These are phyloP conservation scores for Marisa cornuarietis DNA, from an alignment of 1,140 invertebrate species.

Conservation along the genomic window DNA sequence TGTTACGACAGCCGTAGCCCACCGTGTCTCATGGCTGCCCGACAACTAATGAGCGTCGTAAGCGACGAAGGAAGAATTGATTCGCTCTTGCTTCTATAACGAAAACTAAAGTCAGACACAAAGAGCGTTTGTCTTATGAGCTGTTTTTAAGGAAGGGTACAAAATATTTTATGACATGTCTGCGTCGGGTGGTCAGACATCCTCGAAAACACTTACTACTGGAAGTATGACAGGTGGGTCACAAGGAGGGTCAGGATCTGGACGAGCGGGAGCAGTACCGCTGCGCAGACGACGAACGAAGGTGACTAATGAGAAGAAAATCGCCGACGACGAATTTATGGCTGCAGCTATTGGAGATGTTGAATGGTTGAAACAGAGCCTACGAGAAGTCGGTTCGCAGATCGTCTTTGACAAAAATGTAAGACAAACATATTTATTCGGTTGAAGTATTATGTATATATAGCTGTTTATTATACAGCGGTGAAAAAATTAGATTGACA, in stretches of 20 bases:
- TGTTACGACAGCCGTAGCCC: conserved; percentile 21
- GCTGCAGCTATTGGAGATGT: conserved; percentile 65
- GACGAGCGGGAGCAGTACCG: not conserved
- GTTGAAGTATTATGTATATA: no score
- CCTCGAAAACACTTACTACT: conserved; percentile 21
- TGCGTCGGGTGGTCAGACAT: conserved; percentile 12
- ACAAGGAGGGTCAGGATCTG: conserved; percentile 10
- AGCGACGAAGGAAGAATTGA: not conserved
- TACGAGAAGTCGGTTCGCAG: conserved; percentile 52
- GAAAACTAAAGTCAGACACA: no score
- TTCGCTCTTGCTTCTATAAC: not conserved
- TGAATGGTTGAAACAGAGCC: conserved; percentile 65
- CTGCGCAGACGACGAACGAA: conserved; percentile 41
- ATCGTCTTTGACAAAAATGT: conserved; percentile 66
- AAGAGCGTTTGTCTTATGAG: not conserved
- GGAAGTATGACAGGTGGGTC: conserved; percentile 14
- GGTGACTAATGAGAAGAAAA: conserved; percentile 54
- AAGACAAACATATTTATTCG: conserved; percentile 19
- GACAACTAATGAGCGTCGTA: conserved; percentile 21
- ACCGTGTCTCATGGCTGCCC: conserved; percentile 5
- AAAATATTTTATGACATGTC: conserved; percentile 7
- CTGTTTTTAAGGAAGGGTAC: not conserved
- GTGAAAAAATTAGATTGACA: no score
- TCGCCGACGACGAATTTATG: conserved; percentile 65
- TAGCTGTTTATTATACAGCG: no score